Evolutionary conservation across 1,140 invertebrate species (phyloP).

Genomic region (Drosophila athabasca): DNA sequence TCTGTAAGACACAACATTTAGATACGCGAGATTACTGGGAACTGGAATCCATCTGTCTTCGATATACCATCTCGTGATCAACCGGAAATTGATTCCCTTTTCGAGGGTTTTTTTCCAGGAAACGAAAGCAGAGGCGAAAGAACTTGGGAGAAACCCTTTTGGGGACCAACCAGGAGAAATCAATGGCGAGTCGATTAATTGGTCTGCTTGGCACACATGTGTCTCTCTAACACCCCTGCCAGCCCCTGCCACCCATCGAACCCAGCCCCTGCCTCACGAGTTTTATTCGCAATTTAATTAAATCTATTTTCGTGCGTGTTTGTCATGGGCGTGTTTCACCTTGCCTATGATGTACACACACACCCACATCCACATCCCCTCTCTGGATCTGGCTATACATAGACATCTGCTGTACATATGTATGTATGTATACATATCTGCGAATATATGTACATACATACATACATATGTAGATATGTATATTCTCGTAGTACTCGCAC

Average conservation of each 20-base stretch:
- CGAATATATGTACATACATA: slow-evolving; percentile 1
- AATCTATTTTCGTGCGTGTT: slow-evolving; percentile 77
- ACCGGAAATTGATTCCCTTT: slow-evolving; percentile 60
- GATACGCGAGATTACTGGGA: slow-evolving; percentile 19
- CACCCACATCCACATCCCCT: slow-evolving; percentile 16
- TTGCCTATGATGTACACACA: slow-evolving; percentile 47
- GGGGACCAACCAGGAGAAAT: slow-evolving; percentile 27
- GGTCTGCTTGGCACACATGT: slow-evolving; percentile 50
- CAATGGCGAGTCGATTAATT: slow-evolving; percentile 77
- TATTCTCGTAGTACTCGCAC: slow-evolving; percentile 12
- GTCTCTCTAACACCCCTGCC: slow-evolving; percentile 1
- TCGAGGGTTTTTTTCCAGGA: slow-evolving; percentile 14
- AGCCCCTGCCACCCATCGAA: neutral
- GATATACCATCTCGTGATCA: neutral
- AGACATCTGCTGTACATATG: slow-evolving; percentile 10
- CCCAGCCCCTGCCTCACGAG: slow-evolving; percentile 37
- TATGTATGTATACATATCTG: slow-evolving; percentile 1
- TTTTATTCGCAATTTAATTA: slow-evolving; percentile 80
- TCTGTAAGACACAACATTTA: slow-evolving; percentile 34
- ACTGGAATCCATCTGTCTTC: neutral
- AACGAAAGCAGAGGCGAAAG: slow-evolving; percentile 13
- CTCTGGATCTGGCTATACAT: neutral
- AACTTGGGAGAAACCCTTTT: slow-evolving; percentile 41
- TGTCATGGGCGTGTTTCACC: slow-evolving; percentile 72
- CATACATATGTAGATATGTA: slow-evolving; percentile 4